Evolutionary conservation across 2,888 invertebrate genomes (phyloP).

Genomic region (Pediacus dermestoides): DNA sequence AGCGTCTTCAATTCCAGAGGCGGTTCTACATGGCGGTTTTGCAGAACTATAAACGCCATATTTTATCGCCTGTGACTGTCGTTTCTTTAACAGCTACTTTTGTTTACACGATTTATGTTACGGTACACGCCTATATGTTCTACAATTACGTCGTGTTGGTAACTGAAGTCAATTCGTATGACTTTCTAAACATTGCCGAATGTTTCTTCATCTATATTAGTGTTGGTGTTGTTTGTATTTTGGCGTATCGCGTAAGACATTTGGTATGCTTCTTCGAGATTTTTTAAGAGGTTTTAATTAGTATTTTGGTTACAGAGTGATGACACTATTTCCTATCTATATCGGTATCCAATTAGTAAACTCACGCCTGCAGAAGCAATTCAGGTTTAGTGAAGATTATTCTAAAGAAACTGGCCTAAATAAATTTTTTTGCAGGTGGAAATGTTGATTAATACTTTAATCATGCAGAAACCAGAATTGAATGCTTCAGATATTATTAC

Average conservation of each 20-base stretch:
- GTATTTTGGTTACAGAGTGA: conserved; percentile 31
- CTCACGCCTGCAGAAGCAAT: conserved; percentile 33
- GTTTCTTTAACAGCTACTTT: background rate
- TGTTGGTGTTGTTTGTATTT: conserved; percentile 1
- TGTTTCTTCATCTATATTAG: background rate
- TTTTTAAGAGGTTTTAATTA: conserved; percentile 4
- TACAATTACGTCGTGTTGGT: background rate
- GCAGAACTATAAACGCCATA: background rate
- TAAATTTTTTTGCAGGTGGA: conserved; percentile 29
- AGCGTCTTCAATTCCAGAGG: background rate
- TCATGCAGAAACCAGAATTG: conserved; percentile 34
- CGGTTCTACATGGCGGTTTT: background rate
- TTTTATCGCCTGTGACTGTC: background rate
- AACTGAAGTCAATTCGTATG: too few relatives aligned
- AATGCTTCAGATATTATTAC: conserved; percentile 39
- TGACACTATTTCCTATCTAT: conserved; percentile 34
- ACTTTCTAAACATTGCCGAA: background rate
- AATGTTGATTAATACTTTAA: conserved; percentile 35
- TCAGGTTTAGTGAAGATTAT: conserved; percentile 26
- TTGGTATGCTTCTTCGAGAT: too few relatives aligned
- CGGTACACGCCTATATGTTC: background rate
- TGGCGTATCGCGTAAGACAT: too few relatives aligned
- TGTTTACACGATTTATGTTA: background rate
- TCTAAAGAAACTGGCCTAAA: conserved; percentile 6
- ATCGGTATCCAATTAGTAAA: conserved; percentile 37